Base-by-base conservation (phyloP, 2,888 invertebrate species). In the Polylopha cassiicola region DNA sequence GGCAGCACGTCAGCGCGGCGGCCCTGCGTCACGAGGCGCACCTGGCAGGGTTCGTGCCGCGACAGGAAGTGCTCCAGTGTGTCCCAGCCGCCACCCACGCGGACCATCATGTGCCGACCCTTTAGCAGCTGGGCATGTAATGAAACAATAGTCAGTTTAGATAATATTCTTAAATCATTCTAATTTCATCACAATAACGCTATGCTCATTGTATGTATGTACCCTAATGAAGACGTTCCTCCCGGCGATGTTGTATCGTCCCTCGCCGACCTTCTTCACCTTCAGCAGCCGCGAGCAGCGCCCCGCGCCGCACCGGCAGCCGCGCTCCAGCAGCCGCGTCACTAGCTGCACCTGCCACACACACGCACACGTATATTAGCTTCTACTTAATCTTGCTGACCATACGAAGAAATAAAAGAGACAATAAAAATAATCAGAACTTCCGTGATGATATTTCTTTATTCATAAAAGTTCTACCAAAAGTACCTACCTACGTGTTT, bases 11-110 rank as follows among this genome's bases (percentile, higher is more conserved):
- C 57, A 47, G 54, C 61, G 48, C 65, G 61, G 39, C 74, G 73
- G 53, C 71, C 75, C 61, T 73, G 86, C 54, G 87, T 77, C 23
- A 86, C 86, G 53, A 86, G 81, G 61, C 86, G 86, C 80, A 91
- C 91, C 90, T 94, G 92, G 77, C 94, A 93, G 24, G 95, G 95
- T 75, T 94, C 94, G 82, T 95, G 95, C 47, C 95, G 91, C 57
- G 92, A 89, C 67, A 97, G 88, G 87, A 95, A 96, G 86, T 96
- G 95, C 75, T 96, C 95, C 71, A 97, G 84, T 9, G 96, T 95
- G 85, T 95, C 95, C 96, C 96, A 96, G 48, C 95, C 95, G 50
- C 96, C 97, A 44, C 96, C 97, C 32, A 96, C 95, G 59, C 97
- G 90, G 39, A 97, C 96, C 96, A 97, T 96, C 90, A 95, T 95